Conservation (phyloP, 1,140 invertebrate genomes). For the Rhyzopertha dominica region DNA sequence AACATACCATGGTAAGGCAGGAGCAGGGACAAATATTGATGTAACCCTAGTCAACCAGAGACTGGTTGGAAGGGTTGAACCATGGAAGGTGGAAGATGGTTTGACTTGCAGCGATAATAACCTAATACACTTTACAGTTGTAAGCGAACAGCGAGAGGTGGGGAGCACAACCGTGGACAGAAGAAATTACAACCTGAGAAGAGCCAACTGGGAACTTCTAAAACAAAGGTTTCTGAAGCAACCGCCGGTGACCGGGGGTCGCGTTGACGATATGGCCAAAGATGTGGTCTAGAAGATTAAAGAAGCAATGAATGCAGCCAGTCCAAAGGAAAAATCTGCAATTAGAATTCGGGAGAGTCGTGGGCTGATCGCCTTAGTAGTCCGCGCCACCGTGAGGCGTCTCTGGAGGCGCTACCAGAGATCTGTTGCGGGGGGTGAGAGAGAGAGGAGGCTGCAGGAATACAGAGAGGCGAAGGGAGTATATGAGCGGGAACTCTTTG, state of each 20-base stretch:
- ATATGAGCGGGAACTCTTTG: no score
- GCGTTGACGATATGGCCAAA: background rate
- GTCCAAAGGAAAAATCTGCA: background rate
- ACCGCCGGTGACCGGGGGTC: background rate
- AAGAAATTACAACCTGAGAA: no score
- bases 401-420: no score
- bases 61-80: background rate
- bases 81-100: background rate
- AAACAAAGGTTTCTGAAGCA: background rate
- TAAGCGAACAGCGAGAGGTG: background rate
- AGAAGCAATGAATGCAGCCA: background rate
- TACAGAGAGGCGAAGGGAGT: no score
- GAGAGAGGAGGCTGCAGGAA: no score
- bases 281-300: background rate
- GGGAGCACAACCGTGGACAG: background rate
- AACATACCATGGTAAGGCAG: no score
- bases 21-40: constrained; percentile 3
- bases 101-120: constrained; percentile 2
- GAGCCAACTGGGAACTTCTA: no score
- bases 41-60: background rate
- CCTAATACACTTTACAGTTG: background rate
- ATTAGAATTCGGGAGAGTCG: background rate
- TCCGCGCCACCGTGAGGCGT: no score
- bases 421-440: no score
- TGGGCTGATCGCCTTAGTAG: background rate